Evolutionary conservation across 2,797 vertebrate genomes (phyloP).

Genomic region (Sebastes cheni): DNA sequence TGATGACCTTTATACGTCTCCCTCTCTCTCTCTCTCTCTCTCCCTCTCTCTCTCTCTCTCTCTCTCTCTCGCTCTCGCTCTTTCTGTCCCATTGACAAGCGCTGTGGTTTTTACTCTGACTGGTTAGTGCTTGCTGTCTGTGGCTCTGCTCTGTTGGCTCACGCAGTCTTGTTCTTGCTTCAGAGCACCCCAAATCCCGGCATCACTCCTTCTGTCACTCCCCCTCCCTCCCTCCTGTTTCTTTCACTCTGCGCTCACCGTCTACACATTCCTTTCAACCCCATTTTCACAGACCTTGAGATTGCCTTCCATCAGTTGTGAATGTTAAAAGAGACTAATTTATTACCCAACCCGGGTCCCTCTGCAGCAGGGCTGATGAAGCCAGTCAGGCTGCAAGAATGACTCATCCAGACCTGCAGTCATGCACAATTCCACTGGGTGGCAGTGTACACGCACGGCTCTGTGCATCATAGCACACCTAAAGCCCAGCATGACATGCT

Average conservation of each 20-base stretch:
- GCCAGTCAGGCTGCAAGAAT: slow-evolving; percentile 44
- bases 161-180: slow-evolving; percentile 45
- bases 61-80: background rate
- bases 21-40: background rate
- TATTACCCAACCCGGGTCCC: slow-evolving; percentile 59
- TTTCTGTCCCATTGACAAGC: background rate
- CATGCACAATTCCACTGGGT: slow-evolving; percentile 51
- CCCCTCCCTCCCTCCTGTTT: slow-evolving; percentile 1
- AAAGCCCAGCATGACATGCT: slow-evolving; percentile 11
- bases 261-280: slow-evolving; percentile 50
- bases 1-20: slow-evolving; percentile 18
- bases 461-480: background rate
- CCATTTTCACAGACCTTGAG: slow-evolving; percentile 64
- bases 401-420: slow-evolving; percentile 54
- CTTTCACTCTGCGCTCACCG: slow-evolving; percentile 18
- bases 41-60: background rate
- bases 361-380: slow-evolving; percentile 51
- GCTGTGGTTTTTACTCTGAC: slow-evolving; percentile 13
- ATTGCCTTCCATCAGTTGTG: slow-evolving; percentile 60
- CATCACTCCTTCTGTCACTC: slow-evolving; percentile 33
- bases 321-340: slow-evolving; percentile 78
- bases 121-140: slow-evolving; percentile 19
- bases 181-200: slow-evolving; percentile 42
- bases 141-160: slow-evolving; percentile 31
- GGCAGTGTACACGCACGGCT: slow-evolving; percentile 69